Conservation (phyloP, 2,113 vertebrate species). For the Uria lomvia region DNA sequence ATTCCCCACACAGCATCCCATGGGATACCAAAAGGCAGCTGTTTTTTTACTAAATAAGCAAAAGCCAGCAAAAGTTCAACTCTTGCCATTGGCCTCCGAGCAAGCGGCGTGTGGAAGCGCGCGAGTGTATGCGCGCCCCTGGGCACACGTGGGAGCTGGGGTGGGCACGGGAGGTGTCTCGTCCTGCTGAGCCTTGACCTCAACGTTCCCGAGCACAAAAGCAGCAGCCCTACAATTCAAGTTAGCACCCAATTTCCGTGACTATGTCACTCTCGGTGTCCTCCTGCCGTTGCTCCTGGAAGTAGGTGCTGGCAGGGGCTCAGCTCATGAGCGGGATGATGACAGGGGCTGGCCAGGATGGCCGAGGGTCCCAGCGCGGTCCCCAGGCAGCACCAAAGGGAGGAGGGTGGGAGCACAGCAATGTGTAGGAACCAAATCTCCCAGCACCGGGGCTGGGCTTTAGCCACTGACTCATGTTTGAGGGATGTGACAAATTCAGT, state of each 20-base stretch:
- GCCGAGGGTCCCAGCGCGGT: not conserved
- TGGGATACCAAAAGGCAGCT: not conserved
- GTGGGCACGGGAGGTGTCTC: not conserved
- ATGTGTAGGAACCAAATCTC: not conserved
- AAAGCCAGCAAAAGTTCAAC: not conserved
- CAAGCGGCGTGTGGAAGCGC: not conserved
- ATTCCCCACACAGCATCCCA: not conserved
- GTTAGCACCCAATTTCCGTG: not conserved
- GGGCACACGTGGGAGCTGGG: not conserved
- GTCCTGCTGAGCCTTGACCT: not conserved
- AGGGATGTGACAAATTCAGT: not conserved
- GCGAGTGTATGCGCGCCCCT: not conserved
- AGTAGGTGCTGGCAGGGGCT: accelerated
- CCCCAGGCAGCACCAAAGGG: not conserved
- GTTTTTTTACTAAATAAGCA: not conserved
- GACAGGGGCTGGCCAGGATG: not conserved
- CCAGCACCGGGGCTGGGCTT: not conserved
- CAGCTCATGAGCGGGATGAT: accelerated
- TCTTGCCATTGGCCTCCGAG: not conserved
- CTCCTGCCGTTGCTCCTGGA: not conserved
- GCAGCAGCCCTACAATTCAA: not conserved
- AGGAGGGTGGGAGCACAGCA: not conserved
- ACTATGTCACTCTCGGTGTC: not conserved
- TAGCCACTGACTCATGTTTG: not conserved
- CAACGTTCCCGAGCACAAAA: not conserved